Evolutionary conservation across 2,888 invertebrate species (phyloP).

Genomic region (Agelastica alni): DNA sequence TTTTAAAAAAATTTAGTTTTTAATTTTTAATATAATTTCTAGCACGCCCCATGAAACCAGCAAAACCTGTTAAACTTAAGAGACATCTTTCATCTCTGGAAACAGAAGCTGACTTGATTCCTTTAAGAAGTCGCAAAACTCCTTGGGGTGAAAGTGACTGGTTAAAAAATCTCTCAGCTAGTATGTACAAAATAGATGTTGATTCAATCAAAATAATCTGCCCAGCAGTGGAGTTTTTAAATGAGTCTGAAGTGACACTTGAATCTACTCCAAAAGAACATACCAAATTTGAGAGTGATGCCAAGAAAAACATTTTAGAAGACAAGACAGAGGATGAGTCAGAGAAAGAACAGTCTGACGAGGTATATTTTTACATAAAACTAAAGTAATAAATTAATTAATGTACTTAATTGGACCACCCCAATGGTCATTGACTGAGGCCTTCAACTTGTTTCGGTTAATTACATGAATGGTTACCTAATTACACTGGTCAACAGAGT

Average conservation of each 20-base stretch:
- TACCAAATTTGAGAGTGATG: conserved; percentile 35
- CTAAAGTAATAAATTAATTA: too few relatives aligned
- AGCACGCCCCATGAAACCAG: conserved; percentile 7
- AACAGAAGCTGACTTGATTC: conserved; percentile 6
- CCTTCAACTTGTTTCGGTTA: too few relatives aligned
- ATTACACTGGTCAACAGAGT: too few relatives aligned
- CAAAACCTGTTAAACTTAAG: conserved; percentile 24
- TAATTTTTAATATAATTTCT: too few relatives aligned
- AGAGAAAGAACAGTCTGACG: conserved; percentile 33
- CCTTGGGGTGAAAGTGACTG: conserved; percentile 33
- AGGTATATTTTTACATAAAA: conserved; percentile 16
- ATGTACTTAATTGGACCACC: too few relatives aligned
- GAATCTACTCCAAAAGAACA: conserved; percentile 40
- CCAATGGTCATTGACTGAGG: too few relatives aligned
- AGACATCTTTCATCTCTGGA: conserved; percentile 22
- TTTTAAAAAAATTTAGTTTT: too few relatives aligned
- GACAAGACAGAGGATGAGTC: conserved; percentile 32
- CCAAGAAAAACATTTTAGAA: conserved; percentile 35
- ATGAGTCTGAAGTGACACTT: conserved; percentile 50
- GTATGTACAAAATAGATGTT: conserved; percentile 39
- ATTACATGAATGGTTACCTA: too few relatives aligned
- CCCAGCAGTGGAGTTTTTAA: conserved; percentile 48
- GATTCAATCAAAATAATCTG: conserved; percentile 49
- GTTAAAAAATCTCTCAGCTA: conserved; percentile 23
- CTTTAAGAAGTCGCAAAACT: conserved; percentile 4